phyloP scores from a whole-genome alignment of 1,140 invertebrate species.

The Papilio polytes region DNA sequence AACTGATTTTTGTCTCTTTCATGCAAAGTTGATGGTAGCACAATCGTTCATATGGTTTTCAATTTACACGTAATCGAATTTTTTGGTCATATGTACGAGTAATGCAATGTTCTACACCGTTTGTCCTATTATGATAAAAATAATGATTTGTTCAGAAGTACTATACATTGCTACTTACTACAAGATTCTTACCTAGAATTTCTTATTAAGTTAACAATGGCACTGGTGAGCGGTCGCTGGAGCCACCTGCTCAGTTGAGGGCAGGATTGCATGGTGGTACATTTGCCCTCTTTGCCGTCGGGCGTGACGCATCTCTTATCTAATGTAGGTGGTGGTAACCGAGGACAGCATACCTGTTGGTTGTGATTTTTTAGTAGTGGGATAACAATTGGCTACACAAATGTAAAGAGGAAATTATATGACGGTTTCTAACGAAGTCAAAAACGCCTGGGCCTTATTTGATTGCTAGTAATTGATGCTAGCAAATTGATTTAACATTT shows the following conservation, averaged over 20 bases:
- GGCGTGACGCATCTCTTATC: conserved; percentile 50
- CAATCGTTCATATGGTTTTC: too few species aligned
- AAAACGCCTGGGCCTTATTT: too few species aligned
- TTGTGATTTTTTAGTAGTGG: neutral
- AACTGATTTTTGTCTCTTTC: too few species aligned
- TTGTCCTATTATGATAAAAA: neutral
- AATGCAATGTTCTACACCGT: too few species aligned
- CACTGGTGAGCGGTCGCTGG: conserved; percentile 36
- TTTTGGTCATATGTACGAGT: too few species aligned
- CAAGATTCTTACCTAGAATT: conserved; percentile 51
- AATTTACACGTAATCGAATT: too few species aligned
- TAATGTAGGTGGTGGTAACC: neutral
- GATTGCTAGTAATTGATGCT: too few species aligned
- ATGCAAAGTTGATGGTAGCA: too few species aligned
- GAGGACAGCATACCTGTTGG: conserved; percentile 64
- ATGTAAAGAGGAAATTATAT: neutral
- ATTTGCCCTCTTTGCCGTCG: conserved; percentile 50
- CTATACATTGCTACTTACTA: neutral
- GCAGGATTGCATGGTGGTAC: conserved; percentile 51
- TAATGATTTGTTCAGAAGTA: neutral
- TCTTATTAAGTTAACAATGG: conserved; percentile 48
- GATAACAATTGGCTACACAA: neutral
- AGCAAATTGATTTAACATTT: too few species aligned
- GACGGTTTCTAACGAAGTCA: neutral
- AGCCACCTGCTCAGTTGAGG: conserved; percentile 45